Evolutionary conservation across 2,113 vertebrate genomes (phyloP).

Genomic region (Gorsachius goisagi): DNA sequence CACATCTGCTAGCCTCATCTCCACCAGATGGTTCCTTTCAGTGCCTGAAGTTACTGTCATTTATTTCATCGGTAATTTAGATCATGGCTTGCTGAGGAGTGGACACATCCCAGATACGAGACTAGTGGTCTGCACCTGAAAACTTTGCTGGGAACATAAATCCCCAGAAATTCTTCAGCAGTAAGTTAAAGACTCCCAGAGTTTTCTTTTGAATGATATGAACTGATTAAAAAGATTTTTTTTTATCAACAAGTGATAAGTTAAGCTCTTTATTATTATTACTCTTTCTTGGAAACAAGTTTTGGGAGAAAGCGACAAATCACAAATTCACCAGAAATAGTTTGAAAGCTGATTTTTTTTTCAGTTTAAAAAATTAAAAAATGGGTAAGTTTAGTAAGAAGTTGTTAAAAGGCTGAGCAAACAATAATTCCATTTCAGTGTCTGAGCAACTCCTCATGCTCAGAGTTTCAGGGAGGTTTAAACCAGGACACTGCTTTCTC

Average conservation of each 20-base stretch:
- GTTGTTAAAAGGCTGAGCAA: neutral
- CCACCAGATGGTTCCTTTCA: constrained; percentile 45
- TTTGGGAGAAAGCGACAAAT: neutral
- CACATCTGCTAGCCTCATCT: constrained; percentile 29
- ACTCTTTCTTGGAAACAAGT: neutral
- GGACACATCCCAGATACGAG: neutral
- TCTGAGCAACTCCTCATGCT: neutral
- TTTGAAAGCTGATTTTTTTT: neutral
- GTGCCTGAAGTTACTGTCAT: neutral
- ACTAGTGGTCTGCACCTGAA: neutral
- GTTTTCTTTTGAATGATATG: neutral
- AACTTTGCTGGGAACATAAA: neutral
- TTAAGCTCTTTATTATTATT: neutral
- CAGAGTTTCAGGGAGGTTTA: neutral
- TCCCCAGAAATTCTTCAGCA: neutral
- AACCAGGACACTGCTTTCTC: neutral
- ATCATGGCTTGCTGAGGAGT: neutral
- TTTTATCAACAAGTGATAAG: neutral
- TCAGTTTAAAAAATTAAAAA: neutral
- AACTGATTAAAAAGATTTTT: neutral
- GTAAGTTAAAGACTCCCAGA: neutral
- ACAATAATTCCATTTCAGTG: neutral
- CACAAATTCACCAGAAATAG: neutral
- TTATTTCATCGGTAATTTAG: neutral
- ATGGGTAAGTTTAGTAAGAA: neutral